Evolutionary conservation across 2,888 invertebrate genomes (phyloP), one percentile per base, ranked within the genome.

Genomic region (Arenicola marina): DNA sequence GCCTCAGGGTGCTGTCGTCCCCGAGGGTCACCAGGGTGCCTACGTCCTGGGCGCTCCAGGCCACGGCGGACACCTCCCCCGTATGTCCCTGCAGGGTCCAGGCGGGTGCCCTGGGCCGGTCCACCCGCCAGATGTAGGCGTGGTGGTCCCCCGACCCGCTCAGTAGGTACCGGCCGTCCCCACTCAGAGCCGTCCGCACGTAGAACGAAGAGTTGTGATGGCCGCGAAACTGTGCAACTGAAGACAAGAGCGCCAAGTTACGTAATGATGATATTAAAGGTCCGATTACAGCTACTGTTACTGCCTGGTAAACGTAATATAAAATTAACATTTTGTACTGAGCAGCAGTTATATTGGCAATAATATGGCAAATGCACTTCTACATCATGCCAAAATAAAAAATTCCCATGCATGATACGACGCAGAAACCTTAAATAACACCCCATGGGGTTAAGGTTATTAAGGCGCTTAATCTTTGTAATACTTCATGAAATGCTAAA

Each of bases 61-160:
- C 65, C 26, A 72, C 72, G 15, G 57, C 65, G 7, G 68, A 68
- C 34, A 95, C 94, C 85, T 95, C 95, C 7, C 91, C 91, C 48
- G 87, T 85, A 78, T 95, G 94, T 0, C 93, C 93, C 0, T 86
- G 56, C 4, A 56, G 32, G 15, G 24, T 28, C 33, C 29, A 4
- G 4, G 62, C 51, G 2, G 3, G 4, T 4, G 32, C 18, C 11
- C n/a, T 4, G 4, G 54, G 51, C 4, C 7, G 3, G 15, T 15
- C 18, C 63, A 82, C 79, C 69, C 81, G 89, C 94, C 95, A 95
- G 59, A 95, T 89, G 78, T 93, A 94, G 0, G 93, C 94, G 73
- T 88, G 86, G 72, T 90, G 89, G 83, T 93, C 92, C 75, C 91
- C 91, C 72, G 93, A 93, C n/a, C 95, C 95, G 81, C 92, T 92